A percentile compares a stretch with the other conserved stretches of the same genome.
phyloP scores from a whole-genome alignment of 2,888 invertebrate species.

The Sialis lutaria region DNA sequence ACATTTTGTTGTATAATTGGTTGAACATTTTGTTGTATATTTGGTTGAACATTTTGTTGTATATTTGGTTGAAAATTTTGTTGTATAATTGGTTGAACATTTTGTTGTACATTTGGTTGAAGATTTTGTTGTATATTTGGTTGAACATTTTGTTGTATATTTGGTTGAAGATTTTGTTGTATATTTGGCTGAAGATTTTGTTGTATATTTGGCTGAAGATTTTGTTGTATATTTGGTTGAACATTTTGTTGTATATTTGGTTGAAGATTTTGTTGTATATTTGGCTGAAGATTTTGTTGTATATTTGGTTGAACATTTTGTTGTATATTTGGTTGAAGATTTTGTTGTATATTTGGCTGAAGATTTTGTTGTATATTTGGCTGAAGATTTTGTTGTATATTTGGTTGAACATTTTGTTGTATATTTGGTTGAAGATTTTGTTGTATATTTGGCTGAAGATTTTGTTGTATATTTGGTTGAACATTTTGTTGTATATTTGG shows the following conservation, averaged over 20 bases:
- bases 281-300: background rate
- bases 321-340: constrained; percentile 9
- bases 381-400: constrained; percentile 20
- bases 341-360: constrained; percentile 2
- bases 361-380: constrained; percentile 8
- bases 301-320: constrained; percentile 6
- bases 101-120: constrained; percentile 12
- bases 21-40: too few relatives aligned
- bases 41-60: too few relatives aligned
- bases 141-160: constrained; percentile 21
- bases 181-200: too few relatives aligned
- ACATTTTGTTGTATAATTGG: too few relatives aligned
- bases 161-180: background rate
- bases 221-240: background rate
- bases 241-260: background rate
- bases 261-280: background rate
- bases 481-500: too few relatives aligned
- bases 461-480: constrained; percentile 18
- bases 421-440: constrained; percentile 14
- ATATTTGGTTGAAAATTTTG: constrained; percentile 21
- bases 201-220: too few relatives aligned
- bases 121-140: too few relatives aligned
- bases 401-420: constrained; percentile 6
- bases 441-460: constrained; percentile 15
- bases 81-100: background rate